Base-by-base conservation (phyloP, 2,113 vertebrate genomes). In the Phalacrocorax aristotelis region DNA sequence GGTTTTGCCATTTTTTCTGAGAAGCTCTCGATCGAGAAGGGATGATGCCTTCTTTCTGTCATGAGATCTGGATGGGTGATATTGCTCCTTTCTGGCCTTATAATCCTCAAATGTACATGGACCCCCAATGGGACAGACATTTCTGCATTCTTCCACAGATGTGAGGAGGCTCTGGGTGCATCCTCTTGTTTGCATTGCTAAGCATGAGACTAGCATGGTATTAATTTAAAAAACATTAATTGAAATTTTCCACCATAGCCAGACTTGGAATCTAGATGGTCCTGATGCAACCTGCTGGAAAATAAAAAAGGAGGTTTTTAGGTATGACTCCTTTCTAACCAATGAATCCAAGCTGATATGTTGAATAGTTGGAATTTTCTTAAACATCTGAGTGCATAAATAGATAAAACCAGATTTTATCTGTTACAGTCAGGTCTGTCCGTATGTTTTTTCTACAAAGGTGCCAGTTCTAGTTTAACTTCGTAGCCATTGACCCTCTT, bases 81-180 rank as follows among this genome's bases (percentile, higher is more conserved):
- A 3, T 58, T 0, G 0, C 18, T 58, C 13, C 27, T 77, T 84
- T 68, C 42, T 84, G 15, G 20, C 27, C 48, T 87, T 61, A 54
- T 79, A 83, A 60, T 75, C 17, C 26, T 62, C 16, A 48, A 52
- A 44, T 10, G 10, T 27, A 27, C 15, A 30, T 20, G 23, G 64
- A 69, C 13, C 4, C 6, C 5, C 1, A 1, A 65, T 21, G 14
- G 54, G 40, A 70, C n/a, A 64, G 19, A n/a, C 0, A 1, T 61
- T 72, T 91, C 48, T 82, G 13, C 32, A 32, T 77, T 58, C 52
- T 55, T 77, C 42, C 34, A 38, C 26, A 82, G 15, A 44, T 61
- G 32, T 0, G 2, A 55, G 52, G 20, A 71, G 11, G 20, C 15
- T 65, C 61, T 49, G 34, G 15, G 54, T 74, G 38, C 30, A 79